Evolutionary conservation across 2,888 invertebrate species (phyloP), one percentile per base, ranked within the genome.

Genomic region (Adela reaumurella): DNA sequence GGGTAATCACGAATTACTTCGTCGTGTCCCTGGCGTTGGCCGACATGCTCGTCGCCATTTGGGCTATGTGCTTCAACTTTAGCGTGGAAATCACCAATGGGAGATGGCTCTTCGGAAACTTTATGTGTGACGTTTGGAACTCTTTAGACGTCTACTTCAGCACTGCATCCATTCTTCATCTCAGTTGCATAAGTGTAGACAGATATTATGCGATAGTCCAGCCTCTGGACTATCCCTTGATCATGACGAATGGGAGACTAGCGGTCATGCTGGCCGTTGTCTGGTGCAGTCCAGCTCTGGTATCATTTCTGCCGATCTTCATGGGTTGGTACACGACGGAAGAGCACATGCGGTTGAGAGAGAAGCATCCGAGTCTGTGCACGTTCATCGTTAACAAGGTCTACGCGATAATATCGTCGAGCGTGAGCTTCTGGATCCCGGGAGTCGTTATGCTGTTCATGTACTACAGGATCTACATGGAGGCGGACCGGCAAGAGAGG

Each of bases 101-200:
- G 10, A 83, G 81, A 55, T 96, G 96, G 96, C 68, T 93, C 53
- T 94, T 96, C 60, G 93, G 94, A 0, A 88, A 88, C 59, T 89
- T 91, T 62, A 91, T 94, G 90, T 96, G 96, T 70, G 94, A 96
- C 68, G 91, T 96, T 16, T 97, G 95, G 91, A 97, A 96, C 70
- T 93, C 95, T 1, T 81, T 96, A 57, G 97, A 97, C 68, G 97
- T 97, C 1, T 93, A 95, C 63, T 97, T 96, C 67, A 94, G 90
- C 57, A 94, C 90, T 1, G 95, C 94, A 0, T 94, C 94, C 14
- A 95, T 97, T 50, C 81, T 97, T 17, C 96, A 97, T 72, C 73
- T 97, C 49, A 95, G 96, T 67, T 97, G 96, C 68, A 97, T 92
- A 59, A 90, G 89, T 58, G 92, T 92, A 24, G 92, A 92, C 62